Base-by-base conservation (phyloP, 2,888 invertebrate genomes). In the Ophonus ardosiacus region DNA sequence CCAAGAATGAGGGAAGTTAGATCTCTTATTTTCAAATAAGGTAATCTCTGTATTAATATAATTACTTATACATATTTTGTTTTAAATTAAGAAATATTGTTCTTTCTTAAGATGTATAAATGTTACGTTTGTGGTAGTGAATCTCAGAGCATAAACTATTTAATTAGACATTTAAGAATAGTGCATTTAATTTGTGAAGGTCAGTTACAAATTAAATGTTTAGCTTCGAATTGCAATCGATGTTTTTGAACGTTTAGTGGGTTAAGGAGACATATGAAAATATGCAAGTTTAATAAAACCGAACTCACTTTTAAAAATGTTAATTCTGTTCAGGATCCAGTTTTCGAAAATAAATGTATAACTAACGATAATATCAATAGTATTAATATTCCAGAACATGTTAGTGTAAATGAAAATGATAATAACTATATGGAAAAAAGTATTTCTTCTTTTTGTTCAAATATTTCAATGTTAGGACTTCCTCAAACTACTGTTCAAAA, bases 131-230 rank as follows among this genome's bases (percentile, higher is more conserved):
- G 71, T 31, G 38, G 15, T 71, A 13, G 15, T 71, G 17, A 7
- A 31, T 21, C 71, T n/a, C 7, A n/a, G 7, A 71, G 71, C 24
- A 5, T 71, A 6, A 38, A 38, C 13, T n/a, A n/a, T 31, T 71
- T 71, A 71, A 40, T 38, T 17, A 71, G 43, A 17, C 71, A 71
- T 31, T 31, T 31, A 71, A n/a, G 43, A 31, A 71, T 40, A 38
- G 71, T 40, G 2, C 71, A 71, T 71, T n/a, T 40, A 17, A 71
- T 71, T 31, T 31, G n/a, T 4, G 71, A 38, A 71, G 71, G 38
- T 24, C 17, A 71, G 15, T 71, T 31, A 71, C 10, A 21, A 13
- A 40, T 71, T 7, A 71, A 71, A 40, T 71, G 71, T 15, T 15
- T 38, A 38, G 40, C 40, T 4, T 6, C 71, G 43, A 43, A 43